Percentiles rank a stretch among this genome's conserved stretches.
Conservation (phyloP, 2,888 invertebrate species). For the Serripes groenlandicus region DNA sequence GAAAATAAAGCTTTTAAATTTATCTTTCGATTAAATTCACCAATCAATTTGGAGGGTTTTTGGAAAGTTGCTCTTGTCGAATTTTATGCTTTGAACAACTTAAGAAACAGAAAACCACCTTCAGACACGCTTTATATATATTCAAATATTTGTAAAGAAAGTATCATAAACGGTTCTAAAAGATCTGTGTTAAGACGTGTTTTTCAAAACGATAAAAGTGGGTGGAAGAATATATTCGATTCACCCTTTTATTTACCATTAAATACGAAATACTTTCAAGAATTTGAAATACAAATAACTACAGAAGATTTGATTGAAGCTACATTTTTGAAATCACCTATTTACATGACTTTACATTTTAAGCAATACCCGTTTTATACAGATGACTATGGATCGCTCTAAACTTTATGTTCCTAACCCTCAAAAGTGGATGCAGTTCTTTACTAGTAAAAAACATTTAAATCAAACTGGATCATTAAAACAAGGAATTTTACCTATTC, state of each 20-base stretch:
- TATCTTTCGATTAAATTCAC: conserved; percentile 30
- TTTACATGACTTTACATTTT: neutral
- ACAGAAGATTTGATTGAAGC: neutral
- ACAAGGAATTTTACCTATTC: conserved; percentile 14
- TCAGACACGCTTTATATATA: neutral
- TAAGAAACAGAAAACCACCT: neutral
- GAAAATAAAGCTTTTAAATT: conserved; percentile 46
- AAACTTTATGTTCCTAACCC: conserved; percentile 31
- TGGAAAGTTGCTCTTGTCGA: conserved; percentile 5
- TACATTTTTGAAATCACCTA: neutral
- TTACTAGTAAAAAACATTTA: conserved; percentile 1
- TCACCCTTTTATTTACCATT: conserved; percentile 9
- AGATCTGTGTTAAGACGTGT: conserved; percentile 13
- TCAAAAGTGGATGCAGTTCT: conserved; percentile 26
- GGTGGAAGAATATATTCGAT: neutral
- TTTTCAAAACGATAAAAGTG: conserved; percentile 8
- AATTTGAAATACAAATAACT: conserved; percentile 15
- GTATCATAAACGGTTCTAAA: conserved; percentile 3
- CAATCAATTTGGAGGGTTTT: conserved; percentile 10
- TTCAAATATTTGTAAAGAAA: conserved; percentile 13
- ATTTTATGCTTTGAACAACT: neutral
- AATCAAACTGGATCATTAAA: neutral
- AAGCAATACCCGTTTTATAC: conserved; percentile 7
- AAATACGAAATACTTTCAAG: conserved; percentile 11
- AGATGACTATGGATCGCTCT: conserved; percentile 29